These are phyloP conservation scores for Lutjanus campechanus DNA, from an alignment of 2,797 vertebrate genomes.

Conservation along the genomic window DNA sequence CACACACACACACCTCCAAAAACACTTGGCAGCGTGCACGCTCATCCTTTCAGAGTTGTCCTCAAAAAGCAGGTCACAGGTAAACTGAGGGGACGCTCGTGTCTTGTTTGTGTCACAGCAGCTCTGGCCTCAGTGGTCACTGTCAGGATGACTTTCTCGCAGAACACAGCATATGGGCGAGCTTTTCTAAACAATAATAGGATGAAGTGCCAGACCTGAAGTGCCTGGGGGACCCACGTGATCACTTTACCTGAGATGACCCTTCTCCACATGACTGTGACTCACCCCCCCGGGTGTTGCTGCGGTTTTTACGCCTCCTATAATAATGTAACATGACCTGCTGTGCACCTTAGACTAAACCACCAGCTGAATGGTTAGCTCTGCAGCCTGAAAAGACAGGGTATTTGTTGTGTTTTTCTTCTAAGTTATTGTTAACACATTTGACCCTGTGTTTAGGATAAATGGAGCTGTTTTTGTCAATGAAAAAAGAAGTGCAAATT, in stretches of 20 bases:
- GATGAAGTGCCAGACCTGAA: slow-evolving; percentile 52
- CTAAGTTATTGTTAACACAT: slow-evolving; percentile 3
- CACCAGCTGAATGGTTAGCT: slow-evolving; percentile 35
- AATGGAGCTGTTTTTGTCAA: neutral
- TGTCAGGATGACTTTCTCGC: slow-evolving; percentile 47
- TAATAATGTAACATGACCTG: slow-evolving; percentile 55
- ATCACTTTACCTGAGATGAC: slow-evolving; percentile 74
- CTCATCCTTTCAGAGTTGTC: slow-evolving; percentile 67
- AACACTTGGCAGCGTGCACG: slow-evolving; percentile 63
- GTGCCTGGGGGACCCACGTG: slow-evolving; percentile 43
- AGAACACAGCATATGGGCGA: slow-evolving; percentile 43
- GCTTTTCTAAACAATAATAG: slow-evolving; percentile 60
- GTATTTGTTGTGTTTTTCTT: slow-evolving; percentile 18
- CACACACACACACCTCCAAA: slow-evolving; percentile 53
- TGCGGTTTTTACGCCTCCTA: slow-evolving; percentile 32
- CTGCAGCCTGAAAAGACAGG: slow-evolving; percentile 10
- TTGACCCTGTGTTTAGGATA: neutral
- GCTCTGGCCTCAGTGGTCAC: slow-evolving; percentile 28
- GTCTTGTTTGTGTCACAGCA: slow-evolving; percentile 43
- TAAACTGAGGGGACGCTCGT: slow-evolving; percentile 47
- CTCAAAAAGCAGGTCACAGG: slow-evolving; percentile 78
- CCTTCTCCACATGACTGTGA: slow-evolving; percentile 51
- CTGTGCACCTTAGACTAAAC: slow-evolving; percentile 37
- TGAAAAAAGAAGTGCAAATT: neutral
- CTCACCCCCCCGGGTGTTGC: slow-evolving; percentile 50